Conservation (phyloP, 2,113 vertebrate species). For the Rhodinocichla rosea region DNA sequence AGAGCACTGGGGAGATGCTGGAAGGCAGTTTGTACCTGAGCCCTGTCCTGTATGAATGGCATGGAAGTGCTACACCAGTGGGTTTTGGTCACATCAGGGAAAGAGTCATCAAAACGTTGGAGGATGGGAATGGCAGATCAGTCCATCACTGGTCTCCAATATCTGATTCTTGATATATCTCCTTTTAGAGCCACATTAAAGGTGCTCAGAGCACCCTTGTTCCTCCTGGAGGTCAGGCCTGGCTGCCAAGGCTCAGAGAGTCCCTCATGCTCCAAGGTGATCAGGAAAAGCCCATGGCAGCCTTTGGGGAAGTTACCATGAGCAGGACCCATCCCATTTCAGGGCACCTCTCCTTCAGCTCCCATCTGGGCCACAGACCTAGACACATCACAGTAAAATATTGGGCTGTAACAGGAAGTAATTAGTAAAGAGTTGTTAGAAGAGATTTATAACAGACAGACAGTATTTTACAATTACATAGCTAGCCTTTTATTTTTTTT, state of each 20-base stretch:
- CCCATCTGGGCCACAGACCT: not conserved
- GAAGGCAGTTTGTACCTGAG: not conserved
- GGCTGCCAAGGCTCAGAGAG: not conserved
- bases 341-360: not conserved
- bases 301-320: not conserved
- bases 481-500: no score
- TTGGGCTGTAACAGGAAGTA: not conserved
- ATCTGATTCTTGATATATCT: not conserved
- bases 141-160: not conserved
- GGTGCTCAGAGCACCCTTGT: not conserved
- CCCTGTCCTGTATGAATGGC: not conserved
- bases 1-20: not conserved
- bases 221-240: not conserved
- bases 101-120: not conserved
- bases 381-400: not conserved
- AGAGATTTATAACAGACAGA: not conserved
- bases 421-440: not conserved
- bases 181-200: not conserved
- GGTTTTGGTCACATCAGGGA: not conserved
- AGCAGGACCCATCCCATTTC: rapidly evolving
- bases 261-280: rapidly evolving
- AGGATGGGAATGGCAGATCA: not conserved
- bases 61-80: not conserved
- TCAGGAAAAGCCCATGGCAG: not conserved
- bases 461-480: no score